Evolutionary conservation across 2,888 invertebrate species (phyloP), one percentile per base, ranked within the genome.

Genomic region (Cenopis cana): DNA sequence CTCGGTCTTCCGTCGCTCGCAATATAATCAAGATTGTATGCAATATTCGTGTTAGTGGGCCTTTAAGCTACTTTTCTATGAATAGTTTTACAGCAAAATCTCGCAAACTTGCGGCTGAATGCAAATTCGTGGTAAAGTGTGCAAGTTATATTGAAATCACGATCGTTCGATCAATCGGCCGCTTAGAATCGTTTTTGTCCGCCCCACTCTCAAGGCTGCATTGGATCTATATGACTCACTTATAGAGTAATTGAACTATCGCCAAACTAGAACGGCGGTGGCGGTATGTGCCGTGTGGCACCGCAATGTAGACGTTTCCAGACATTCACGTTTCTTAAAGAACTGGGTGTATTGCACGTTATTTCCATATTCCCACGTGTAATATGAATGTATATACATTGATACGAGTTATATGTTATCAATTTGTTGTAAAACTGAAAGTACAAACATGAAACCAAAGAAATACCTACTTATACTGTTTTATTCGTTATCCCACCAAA

Each of bases 201-300:
- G 20, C 17, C 24, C 20, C n/a, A n/a, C n/a, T n/a, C n/a, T n/a
- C 69, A 62, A 69, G 69, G 69, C 56, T 50, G 20, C 49, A 69
- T 62, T 62, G 20, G 29, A 55, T 36, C 41, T n/a, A 17, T 11
- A 50, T 61, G 61, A 61, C 24, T 62, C 61, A 50, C 50, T 24
- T 62, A 33, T 62, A 50, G 33, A 50, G n/a, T 41, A 14, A n/a
- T 12, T 17, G n/a, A 33, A 61, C 46, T 29, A 56, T 36, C 18
- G 29, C 36, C n/a, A n/a, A 9, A 66, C 46, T 14, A 65, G 55
- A 50, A 8, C 18, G 17, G 5, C 12, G 54, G 17, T 17, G 17
- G 5, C 12, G 54, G 17, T 29, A 55, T 8, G 55, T 56, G n/a
- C 9, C 29, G 56, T 56, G 61, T 50, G 46, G 6, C 20, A 59